Base-by-base conservation (phyloP, 2,113 vertebrate genomes). In the Vulpes lagopus region DNA sequence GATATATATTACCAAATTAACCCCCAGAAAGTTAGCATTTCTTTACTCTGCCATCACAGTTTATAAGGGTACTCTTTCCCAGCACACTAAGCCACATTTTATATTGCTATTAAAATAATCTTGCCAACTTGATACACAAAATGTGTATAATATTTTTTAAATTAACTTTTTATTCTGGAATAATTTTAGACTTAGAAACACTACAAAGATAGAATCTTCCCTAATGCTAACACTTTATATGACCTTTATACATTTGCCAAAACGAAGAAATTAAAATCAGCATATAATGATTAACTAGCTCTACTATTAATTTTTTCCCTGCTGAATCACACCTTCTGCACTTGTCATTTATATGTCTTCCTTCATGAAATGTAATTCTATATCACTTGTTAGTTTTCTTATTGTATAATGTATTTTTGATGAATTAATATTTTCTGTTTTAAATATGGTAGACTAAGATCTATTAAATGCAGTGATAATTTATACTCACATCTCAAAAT, bases 101-200 rank as follows among this genome's bases (percentile, higher is more conserved):
- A 71, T 53, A 59, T 79, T 90, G 25, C 65, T 86, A 8, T 67
- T 89, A 22, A 80, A 69, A 93, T 71, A 88, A 22, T 89, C 49
- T 86, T 79, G 5, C 22, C 73, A 96, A 87, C 22, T 87, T 67
- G 20, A 82, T 92, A 51, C 2, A 30, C 22, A 79, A 32, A 92
- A 51, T 43, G 20, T 76, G 62, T 57, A 51, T 60, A 74, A 19
- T 79, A 65, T 22, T 51, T 51, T 80, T 73, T 79, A 11, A 92
- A 79, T 81, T 93, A 38, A 55, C 55, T 49, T 90, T 95, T 94
- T n/a, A 53, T 67, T 79, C 88, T 69, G 32, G 79, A 95, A 79
- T 85, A 74, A 87, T 65, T 85, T 92, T 79, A 73, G 4, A 35
- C 73, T 96, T 91, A 74, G 83, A 53, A 81, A 81, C 9, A 2